Percentiles rank a stretch among this genome's conserved stretches.
Conservation (phyloP, 2,797 vertebrate species). For the Bradypus variegatus region DNA sequence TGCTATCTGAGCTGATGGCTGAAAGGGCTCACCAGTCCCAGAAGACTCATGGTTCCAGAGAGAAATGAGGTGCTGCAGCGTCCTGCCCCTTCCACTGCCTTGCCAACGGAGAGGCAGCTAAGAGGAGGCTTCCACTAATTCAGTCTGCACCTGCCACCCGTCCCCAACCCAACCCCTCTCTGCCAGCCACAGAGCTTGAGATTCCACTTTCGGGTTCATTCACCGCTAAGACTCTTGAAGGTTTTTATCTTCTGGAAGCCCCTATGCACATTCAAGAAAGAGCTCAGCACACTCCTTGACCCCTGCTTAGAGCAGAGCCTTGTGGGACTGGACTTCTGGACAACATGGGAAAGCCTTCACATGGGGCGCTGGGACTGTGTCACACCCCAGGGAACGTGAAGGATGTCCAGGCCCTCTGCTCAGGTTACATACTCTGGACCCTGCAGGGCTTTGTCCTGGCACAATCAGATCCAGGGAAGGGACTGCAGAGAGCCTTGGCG, state of each 20-base stretch:
- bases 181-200: background rate
- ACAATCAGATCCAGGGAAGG: background rate
- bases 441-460: background rate
- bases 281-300: background rate
- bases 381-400: fast-evolving
- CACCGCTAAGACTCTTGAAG: background rate
- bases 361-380: background rate
- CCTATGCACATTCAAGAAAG: background rate
- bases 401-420: background rate
- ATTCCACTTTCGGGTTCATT: background rate
- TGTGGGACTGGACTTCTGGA: background rate
- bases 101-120: background rate
- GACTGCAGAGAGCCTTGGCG: background rate
- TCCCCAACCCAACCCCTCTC: background rate
- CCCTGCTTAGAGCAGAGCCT: background rate
- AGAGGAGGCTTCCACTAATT: background rate
- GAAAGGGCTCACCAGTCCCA: background rate
- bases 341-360: no score
- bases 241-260: background rate
- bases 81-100: no score
- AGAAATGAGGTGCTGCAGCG: background rate
- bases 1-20: background rate
- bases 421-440: background rate
- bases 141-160: background rate
- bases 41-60: background rate